Base-by-base conservation (phyloP, 1,140 invertebrate genomes). In the Zaprionus inermis region DNA sequence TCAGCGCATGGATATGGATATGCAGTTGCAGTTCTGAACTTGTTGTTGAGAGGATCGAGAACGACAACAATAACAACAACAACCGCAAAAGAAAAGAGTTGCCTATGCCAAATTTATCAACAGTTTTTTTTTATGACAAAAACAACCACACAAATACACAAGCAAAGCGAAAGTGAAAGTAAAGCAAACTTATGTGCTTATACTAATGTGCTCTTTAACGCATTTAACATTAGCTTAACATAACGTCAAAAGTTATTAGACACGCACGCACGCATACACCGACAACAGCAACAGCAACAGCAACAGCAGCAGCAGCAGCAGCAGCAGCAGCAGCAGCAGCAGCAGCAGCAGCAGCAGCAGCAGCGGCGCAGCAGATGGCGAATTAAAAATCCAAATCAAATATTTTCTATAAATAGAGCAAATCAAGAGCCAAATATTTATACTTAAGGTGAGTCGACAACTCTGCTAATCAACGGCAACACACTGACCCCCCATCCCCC, bases 181-280 rank as follows among this genome's bases (percentile, higher is more conserved):
- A 20, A 58, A 51, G 30, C 24, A 34, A 51, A 32, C 30, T 28
- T 32, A 32, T 64, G 61, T 54, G 71, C 38, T 44, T 49, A 69
- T 73, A 55, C 18, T 68, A 49, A 49, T 69, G 61, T 77, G 64
- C 67, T 70, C 68, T 77, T 57, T 55, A 78, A 74, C 38, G 83
- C 82, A 85, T 88, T 85, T 88, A 88, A 78, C 56, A 69, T 49
- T 77, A 85, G 63, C 60, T 52, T 71, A 68, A 67, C 49, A 67
- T 67, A 52, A 79, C 34, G 28, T 36, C 44, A 63, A 74, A 51
- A 54, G 24, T 55, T 58, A 34, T 28, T 52, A 64, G 16, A 52
- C 34, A 55, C 38, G 51, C 44, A 65, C 24, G 49, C 38, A 60
- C 32, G 52, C 51, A 63, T 14, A 54, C 14, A 59, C 16, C 52